phyloP scores from a whole-genome alignment of 2,113 vertebrate species.

The Gasterosteus nipponicus region DNA sequence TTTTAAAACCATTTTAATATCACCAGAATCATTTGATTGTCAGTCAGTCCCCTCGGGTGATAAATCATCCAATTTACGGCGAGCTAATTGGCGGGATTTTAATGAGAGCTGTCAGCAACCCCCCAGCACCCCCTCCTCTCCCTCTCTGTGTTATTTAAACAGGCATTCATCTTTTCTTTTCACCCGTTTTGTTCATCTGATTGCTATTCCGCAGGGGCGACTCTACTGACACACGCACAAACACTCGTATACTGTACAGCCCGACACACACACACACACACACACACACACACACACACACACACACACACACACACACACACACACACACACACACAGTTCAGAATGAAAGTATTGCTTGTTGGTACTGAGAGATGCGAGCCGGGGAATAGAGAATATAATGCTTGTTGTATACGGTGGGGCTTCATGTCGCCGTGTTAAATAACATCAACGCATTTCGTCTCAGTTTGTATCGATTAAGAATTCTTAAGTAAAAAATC shows the following conservation, averaged over 20 bases:
- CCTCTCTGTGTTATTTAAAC: conserved; percentile 63
- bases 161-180: conserved; percentile 67
- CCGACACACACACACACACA: conserved; percentile 23
- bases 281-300: conserved; percentile 27
- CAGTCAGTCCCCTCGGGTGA: conserved; percentile 66
- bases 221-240: conserved; percentile 17
- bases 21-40: conserved; percentile 65
- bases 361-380: conserved; percentile 55
- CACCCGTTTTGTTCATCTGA: conserved; percentile 67
- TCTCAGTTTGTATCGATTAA: conserved; percentile 28
- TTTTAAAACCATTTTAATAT: conserved; percentile 60
- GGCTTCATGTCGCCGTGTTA: conserved; percentile 47
- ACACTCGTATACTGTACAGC: conserved; percentile 20
- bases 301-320: conserved; percentile 22
- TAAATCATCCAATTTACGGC: conserved; percentile 77
- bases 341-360: conserved; percentile 57
- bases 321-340: conserved; percentile 7
- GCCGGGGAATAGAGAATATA: conserved; percentile 47
- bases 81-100: conserved; percentile 76
- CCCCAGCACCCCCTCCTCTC: conserved; percentile 20
- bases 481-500: conserved; percentile 23
- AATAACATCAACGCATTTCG: conserved; percentile 32
- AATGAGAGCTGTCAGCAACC: conserved; percentile 71
- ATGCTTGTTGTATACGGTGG: conserved; percentile 54
- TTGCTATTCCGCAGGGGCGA: conserved; percentile 65